Evolutionary conservation across 1,140 invertebrate genomes (phyloP), one percentile per base, ranked within the genome.

Genomic region (Aplysia californica): DNA sequence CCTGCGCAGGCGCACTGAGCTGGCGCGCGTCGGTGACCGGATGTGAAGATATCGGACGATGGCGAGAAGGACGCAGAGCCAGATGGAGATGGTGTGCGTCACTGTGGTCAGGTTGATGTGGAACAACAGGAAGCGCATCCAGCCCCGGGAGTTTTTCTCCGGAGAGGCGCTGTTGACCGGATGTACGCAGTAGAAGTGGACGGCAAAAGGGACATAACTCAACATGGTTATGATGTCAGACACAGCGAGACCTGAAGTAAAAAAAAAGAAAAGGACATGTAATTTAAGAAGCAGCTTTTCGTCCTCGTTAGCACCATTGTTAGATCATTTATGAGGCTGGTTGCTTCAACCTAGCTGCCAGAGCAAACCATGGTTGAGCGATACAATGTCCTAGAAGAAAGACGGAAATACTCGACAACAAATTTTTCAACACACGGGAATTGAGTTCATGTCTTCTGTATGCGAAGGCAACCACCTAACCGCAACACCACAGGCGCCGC

Each of bases 21-120:
- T 92, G 81, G 81, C 92, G 59, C 92, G 91, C 73, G 95, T 94
- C 0, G 95, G 95, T 80, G 92, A 87, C 31, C 81, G 90, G 0
- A 97, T 95, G 0, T 96, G 95, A 5, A 97, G 93, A 86, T 96
- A 98, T 2, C 97, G 90, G 94, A 97, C 97, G 2, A 98, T 93
- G 0, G 97, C 96, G 61, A 98, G 87, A 1, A 95, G 95, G 0
- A 98, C 94, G 0, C 96, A 97, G 77, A 98, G 87, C 93, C 95
- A 97, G 76, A 97, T 98, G 0, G 96, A 96, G 44, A 97, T 95
- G 0, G 96, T 97, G 87, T 99, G 97, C 84, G 95, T 92, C 0
- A 96, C 95, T 92, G 91, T 88, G 15, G 92, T 90, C 84, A 97
- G 96, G 80, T 96, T 88, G 35, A 87, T 85, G 78, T 89, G 86